Evolutionary conservation across 2,797 vertebrate species (phyloP), one percentile per base, ranked within the genome.

Genomic region (Lophotriccus pileatus): DNA sequence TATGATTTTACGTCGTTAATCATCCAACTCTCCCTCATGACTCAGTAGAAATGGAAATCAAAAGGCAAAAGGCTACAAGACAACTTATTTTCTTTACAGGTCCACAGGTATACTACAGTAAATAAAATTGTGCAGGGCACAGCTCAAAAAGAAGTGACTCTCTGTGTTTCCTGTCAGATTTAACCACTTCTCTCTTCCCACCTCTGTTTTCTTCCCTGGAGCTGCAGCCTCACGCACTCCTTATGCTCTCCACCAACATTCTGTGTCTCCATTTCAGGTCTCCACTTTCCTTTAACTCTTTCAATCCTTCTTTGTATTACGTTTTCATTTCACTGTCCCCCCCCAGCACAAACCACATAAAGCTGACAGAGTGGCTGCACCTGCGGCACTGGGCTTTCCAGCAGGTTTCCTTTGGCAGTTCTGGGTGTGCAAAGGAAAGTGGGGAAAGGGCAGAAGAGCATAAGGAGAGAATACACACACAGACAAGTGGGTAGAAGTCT

Each of bases 31-130:
- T 94, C 41, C 72, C 92, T 89, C 72, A 89, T 85, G 84, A 90
- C 68, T 90, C 52, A 30, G 50, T 95, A 67, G 37, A 83, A 94
- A 53, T 58, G 41, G 58, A 90, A 93, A 92, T 92, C 56, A 87
- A 85, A 77, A 93, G 34, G 28, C 37, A 91, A 90, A 81, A 90
- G 22, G 7, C 39, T 66, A 79, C 60, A 69, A 84, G 69, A 78
- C 1, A 0, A 28, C 7, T 36, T n/a, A 5, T 76, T 67, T 49
- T 49, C 87, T 70, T 92, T 49, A 73, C 7, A 68, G 34, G 14
- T 1, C 7, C 13, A 53, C 7, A 76, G 13, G 76, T 62, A 66
- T 20, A 63, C 8, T 58, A n/a, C 14, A 74, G 55, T 56, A 74
- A 92, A 92, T 76, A 79, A 43, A 25, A 24, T 14, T 92, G 4